Conservation (phyloP, 1,140 invertebrate species). For the Anoplophora glabripennis region DNA sequence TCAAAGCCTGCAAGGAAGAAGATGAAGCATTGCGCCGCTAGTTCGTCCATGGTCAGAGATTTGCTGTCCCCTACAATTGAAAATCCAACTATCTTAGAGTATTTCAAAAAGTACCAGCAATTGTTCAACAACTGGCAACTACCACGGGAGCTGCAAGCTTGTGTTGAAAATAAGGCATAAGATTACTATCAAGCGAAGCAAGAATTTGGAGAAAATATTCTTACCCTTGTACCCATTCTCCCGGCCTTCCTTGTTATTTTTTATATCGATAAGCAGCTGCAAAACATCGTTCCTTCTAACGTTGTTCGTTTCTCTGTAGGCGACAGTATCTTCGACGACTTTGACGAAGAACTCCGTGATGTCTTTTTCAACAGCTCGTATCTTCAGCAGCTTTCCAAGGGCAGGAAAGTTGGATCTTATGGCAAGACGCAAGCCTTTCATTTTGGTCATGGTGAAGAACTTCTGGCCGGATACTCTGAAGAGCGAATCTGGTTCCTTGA, state of each 20-base stretch:
- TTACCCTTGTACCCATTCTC: too few species aligned
- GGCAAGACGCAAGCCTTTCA: neutral
- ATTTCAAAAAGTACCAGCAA: too few species aligned
- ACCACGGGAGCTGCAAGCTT: too few species aligned
- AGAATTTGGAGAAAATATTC: too few species aligned
- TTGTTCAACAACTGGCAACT: too few species aligned
- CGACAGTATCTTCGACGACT: constrained; percentile 48
- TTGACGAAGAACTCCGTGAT: constrained; percentile 49
- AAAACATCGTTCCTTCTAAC: constrained; percentile 53
- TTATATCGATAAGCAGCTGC: constrained; percentile 48
- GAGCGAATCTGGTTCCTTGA: constrained; percentile 51
- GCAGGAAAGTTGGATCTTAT: constrained; percentile 1
- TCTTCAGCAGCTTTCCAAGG: neutral
- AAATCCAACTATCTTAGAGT: too few species aligned
- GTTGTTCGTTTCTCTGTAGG: constrained; percentile 49
- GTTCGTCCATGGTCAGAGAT: too few species aligned
- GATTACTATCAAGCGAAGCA: too few species aligned
- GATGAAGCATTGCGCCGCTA: too few species aligned
- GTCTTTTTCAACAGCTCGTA: neutral
- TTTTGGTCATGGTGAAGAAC: constrained; percentile 23
- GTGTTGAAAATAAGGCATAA: too few species aligned
- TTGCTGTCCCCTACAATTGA: too few species aligned
- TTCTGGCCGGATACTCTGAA: constrained; percentile 47
- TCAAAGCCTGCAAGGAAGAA: too few species aligned
- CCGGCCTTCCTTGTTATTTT: constrained; percentile 1